phyloP scores from a whole-genome alignment of 2,113 vertebrate genomes.

The Apeltes quadracus region DNA sequence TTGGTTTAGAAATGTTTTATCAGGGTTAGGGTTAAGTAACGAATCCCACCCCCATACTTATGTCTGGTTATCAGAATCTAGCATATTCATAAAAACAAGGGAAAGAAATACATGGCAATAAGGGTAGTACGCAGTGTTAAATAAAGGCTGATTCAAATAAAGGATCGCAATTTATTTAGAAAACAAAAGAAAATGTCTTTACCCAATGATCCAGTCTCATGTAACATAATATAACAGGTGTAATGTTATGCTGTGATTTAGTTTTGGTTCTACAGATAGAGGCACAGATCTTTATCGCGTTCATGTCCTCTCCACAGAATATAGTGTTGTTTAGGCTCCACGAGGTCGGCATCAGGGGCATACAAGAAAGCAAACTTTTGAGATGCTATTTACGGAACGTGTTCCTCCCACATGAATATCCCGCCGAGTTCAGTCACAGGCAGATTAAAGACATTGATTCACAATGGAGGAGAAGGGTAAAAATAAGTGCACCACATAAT shows the following conservation, averaged over 20 bases:
- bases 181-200: constrained; percentile 2
- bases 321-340: constrained; percentile 20
- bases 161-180: neutral
- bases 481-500: constrained; percentile 57
- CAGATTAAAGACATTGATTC: constrained; percentile 57
- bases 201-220: constrained; percentile 11
- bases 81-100: neutral
- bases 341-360: constrained; percentile 33
- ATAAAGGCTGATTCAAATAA: neutral
- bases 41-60: neutral
- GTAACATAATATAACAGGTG: neutral
- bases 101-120: neutral
- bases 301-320: constrained; percentile 17
- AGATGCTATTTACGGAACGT: constrained; percentile 49
- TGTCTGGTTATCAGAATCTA: neutral
- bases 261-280: constrained; percentile 11
- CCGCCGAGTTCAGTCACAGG: constrained; percentile 46
- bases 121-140: neutral
- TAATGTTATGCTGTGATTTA: neutral
- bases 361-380: constrained; percentile 51
- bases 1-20: neutral
- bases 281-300: neutral
- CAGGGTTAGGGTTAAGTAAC: neutral
- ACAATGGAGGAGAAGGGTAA: constrained; percentile 45
- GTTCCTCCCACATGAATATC: constrained; percentile 53